A percentile compares a stretch with the other conserved stretches of the same genome.
Evolutionary conservation across 2,113 vertebrate genomes (phyloP).

Genomic region (Hepsetus odoe): DNA sequence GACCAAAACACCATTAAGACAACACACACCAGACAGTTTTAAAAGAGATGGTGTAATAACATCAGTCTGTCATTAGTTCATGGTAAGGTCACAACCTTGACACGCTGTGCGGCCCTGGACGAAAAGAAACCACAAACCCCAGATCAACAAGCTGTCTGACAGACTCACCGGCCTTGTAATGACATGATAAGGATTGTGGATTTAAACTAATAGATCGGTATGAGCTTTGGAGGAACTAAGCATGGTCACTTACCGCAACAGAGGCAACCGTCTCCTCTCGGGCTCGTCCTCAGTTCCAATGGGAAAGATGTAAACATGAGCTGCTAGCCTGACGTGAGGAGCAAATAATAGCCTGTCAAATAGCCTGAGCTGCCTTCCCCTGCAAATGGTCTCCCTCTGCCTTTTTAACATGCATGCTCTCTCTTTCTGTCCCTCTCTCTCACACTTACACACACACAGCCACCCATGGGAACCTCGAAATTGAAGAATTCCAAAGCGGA

Average conservation of each 20-base stretch:
- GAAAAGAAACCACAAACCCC: conserved; percentile 4
- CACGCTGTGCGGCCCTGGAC: conserved; percentile 21
- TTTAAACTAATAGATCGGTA: not conserved
- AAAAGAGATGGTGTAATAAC: not conserved
- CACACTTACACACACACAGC: conserved; percentile 37
- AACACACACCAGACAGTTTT: not conserved
- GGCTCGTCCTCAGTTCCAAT: conserved; percentile 17
- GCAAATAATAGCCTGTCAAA: conserved; percentile 70
- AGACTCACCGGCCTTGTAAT: conserved; percentile 17
- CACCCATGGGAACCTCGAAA: conserved; percentile 39
- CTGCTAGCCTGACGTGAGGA: conserved; percentile 45
- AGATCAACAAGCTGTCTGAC: not conserved
- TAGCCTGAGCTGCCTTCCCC: conserved; percentile 48
- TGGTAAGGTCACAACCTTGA: conserved; percentile 39
- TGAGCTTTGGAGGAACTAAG: not conserved
- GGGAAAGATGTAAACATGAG: conserved; percentile 30
- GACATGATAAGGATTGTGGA: conserved; percentile 1
- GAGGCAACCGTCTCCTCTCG: conserved; percentile 45
- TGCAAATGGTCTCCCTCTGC: conserved; percentile 43
- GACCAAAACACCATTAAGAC: not conserved
- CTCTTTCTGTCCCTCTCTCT: conserved; percentile 50
- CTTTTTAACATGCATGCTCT: conserved; percentile 33
- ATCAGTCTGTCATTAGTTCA: conserved; percentile 1
- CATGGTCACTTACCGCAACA: conserved; percentile 60
- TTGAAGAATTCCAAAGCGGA: conserved; percentile 16